Conservation (phyloP, 2,113 vertebrate genomes). For the Cnemophilus loriae region DNA sequence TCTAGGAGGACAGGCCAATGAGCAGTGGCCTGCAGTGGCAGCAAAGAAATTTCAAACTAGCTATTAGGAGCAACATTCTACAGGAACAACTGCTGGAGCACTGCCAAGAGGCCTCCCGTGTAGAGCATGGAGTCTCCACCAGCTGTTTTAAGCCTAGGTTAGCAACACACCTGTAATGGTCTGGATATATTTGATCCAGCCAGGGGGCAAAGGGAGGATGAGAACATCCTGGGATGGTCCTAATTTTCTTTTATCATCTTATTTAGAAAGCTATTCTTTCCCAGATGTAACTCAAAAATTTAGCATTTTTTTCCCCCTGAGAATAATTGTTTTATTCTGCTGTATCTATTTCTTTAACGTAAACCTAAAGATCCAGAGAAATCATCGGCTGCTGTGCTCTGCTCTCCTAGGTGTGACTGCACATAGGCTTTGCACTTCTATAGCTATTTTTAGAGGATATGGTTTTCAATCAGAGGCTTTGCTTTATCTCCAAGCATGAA, state of each 20-base stretch:
- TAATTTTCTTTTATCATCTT: background rate
- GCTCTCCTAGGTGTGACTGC: background rate
- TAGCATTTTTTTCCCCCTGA: background rate
- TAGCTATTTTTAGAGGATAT: background rate
- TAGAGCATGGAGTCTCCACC: background rate
- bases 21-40: background rate
- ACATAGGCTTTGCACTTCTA: background rate
- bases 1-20: background rate
- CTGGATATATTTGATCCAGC: background rate
- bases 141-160: background rate
- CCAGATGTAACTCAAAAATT: background rate
- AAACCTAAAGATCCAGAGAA: background rate
- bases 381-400: background rate
- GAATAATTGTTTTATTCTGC: background rate
- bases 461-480: background rate
- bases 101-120: background rate
- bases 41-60: background rate
- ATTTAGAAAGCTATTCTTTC: background rate
- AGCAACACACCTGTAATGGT: background rate
- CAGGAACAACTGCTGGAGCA: background rate
- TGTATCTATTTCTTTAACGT: background rate
- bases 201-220: background rate
- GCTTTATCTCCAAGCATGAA: background rate
- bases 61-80: background rate
- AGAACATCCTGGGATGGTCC: background rate